Evolutionary conservation across 2,113 vertebrate species (phyloP).

Genomic region (Pyrgilauda ruficollis): DNA sequence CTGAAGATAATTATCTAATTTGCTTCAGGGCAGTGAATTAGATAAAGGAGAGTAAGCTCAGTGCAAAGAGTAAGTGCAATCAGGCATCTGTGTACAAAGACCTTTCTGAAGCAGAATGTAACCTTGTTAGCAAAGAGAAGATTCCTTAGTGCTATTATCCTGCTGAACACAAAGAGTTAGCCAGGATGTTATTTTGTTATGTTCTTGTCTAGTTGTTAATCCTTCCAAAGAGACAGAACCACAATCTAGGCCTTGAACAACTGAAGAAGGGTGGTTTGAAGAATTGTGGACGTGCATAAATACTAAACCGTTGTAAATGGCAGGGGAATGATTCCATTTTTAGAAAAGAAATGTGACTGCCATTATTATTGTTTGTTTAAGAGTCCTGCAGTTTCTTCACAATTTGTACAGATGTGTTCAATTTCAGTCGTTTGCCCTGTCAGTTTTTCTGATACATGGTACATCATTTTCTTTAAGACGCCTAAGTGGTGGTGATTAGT

Average conservation of each 20-base stretch:
- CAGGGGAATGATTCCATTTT: not conserved
- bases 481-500: not conserved
- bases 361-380: not conserved
- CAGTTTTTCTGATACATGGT: not conserved
- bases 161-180: not conserved
- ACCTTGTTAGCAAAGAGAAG: not conserved
- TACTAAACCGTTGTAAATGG: not conserved
- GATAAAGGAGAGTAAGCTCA: not conserved
- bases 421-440: not conserved
- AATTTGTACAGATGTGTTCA: not conserved
- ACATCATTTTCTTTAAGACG: not conserved
- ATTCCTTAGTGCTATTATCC: not conserved
- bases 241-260: not conserved
- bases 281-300: not conserved
- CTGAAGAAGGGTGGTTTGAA: not conserved
- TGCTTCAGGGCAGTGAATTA: not conserved
- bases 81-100: fast-evolving
- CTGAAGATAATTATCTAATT: not conserved
- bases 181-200: not conserved
- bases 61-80: not conserved
- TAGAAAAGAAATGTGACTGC: not conserved
- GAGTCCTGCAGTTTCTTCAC: not conserved
- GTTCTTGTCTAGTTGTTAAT: not conserved
- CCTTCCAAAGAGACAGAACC: not conserved
- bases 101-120: not conserved